A percentile compares a stretch with the other conserved stretches of the same genome.
Conservation (phyloP, 1,140 invertebrate genomes). For the Frieseomelitta varia region DNA sequence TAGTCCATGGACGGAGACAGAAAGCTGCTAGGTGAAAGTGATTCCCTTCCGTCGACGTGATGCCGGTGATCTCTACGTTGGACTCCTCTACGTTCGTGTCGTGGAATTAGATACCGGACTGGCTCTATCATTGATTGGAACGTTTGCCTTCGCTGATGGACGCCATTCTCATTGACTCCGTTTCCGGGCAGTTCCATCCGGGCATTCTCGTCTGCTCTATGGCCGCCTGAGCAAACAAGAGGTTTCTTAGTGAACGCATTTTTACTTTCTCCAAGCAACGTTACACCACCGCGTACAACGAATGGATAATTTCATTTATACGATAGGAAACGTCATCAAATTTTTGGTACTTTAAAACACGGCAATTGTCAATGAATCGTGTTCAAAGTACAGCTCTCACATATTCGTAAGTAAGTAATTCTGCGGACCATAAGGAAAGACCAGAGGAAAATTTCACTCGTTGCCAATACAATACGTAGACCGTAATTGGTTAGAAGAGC, state of each 20-base stretch:
- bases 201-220: conserved; percentile 80
- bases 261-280: background rate
- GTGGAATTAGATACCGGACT: conserved; percentile 46
- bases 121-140: conserved; percentile 75
- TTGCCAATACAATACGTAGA: too few relatives aligned
- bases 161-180: conserved; percentile 77
- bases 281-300: background rate
- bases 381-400: background rate
- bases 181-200: conserved; percentile 73
- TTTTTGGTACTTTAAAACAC: background rate
- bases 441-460: background rate
- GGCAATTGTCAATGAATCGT: background rate
- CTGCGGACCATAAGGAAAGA: background rate
- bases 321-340: background rate
- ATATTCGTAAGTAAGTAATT: background rate
- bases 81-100: conserved; percentile 30
- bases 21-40: conserved; percentile 34
- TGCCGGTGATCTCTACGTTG: conserved; percentile 19
- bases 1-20: conserved; percentile 48
- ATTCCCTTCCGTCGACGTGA: conserved; percentile 20
- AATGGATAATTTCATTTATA: background rate
- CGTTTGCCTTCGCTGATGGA: conserved; percentile 77
- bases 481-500: background rate
- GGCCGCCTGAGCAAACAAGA: conserved; percentile 53
- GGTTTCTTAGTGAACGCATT: background rate